Base-by-base conservation (phyloP, 1,140 invertebrate genomes). In the Bombus impatiens region DNA sequence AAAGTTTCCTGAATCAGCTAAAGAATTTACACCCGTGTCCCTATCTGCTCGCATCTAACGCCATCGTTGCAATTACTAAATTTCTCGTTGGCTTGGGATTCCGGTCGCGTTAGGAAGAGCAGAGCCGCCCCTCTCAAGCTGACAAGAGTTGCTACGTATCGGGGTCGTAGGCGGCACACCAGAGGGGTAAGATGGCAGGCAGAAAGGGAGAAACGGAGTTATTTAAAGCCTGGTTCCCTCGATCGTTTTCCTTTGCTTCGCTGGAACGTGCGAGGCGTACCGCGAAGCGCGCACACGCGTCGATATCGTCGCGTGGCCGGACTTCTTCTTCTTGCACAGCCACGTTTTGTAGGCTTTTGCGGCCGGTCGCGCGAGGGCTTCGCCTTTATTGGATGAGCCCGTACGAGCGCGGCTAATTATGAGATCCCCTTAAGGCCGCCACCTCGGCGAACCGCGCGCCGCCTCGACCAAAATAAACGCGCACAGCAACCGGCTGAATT, bases 361-460 rank as follows among this genome's bases (percentile, higher is more conserved):
- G 82, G 74, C 62, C 76, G 70, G 90, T 87, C 91, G 72, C 81
- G 71, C 67, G 78, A 82, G 86, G 93, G 94, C 91, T 94, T 94
- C 94, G 72, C 87, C 79, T 84, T 94, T 93, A 94, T 94, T 94
- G 93, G 94, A 94, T 94, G 94, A 94, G 87, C 88, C 93, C 93
- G 84, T 94, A 94, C 75, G 85, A 84, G 74, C 92, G 91, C 87
- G 59, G 80, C 88, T 89, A 94, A 93, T 94, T 92, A 90, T 90
- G 32, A 91, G 93, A 93, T 93, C 93, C 89, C 86, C 88, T 90
- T 92, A 91, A 89, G 86, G 53, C 79, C 57, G 62, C 59, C 79
- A 90, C 65, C 68, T 87, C 47, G 72, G 71, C 53, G 74, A 84
- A 90, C 82, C 59, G 80, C 53, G 71, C 67, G 47, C 18, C 18